These are phyloP conservation scores for Trematocara unimaculatum DNA, from an alignment of 2,113 vertebrate genomes.

Conservation along the genomic window DNA sequence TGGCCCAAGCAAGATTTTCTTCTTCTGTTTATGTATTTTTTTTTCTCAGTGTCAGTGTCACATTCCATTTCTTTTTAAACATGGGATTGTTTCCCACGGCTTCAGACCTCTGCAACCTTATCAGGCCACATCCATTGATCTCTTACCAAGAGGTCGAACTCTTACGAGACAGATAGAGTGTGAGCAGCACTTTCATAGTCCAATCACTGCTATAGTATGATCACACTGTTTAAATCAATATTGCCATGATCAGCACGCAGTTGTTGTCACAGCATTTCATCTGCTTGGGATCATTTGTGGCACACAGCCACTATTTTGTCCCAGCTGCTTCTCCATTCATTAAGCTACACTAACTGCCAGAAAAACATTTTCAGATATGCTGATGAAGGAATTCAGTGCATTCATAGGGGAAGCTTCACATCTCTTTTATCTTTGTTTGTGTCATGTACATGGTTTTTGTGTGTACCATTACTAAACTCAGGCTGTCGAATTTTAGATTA, in stretches of 20 bases:
- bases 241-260: not conserved
- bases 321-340: not conserved
- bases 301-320: not conserved
- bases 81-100: not conserved
- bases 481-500: not conserved
- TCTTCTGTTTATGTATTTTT: not conserved
- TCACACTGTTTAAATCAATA: constrained; percentile 20
- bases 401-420: not conserved
- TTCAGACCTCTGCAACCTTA: constrained; percentile 5
- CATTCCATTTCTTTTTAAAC: not conserved
- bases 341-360: not conserved
- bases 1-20: not conserved
- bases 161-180: constrained; percentile 13
- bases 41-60: not conserved
- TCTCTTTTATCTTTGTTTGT: not conserved
- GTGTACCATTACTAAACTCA: not conserved
- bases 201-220: constrained; percentile 12
- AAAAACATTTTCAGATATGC: not conserved
- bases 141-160: not conserved
- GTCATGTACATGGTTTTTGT: not conserved
- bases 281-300: not conserved
- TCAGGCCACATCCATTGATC: constrained; percentile 41
- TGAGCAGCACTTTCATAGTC: constrained; percentile 1
- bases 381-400: not conserved
- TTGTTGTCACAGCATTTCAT: not conserved